phyloP scores from a whole-genome alignment of 2,113 vertebrate genomes.

The Donacobius atricapilla region DNA sequence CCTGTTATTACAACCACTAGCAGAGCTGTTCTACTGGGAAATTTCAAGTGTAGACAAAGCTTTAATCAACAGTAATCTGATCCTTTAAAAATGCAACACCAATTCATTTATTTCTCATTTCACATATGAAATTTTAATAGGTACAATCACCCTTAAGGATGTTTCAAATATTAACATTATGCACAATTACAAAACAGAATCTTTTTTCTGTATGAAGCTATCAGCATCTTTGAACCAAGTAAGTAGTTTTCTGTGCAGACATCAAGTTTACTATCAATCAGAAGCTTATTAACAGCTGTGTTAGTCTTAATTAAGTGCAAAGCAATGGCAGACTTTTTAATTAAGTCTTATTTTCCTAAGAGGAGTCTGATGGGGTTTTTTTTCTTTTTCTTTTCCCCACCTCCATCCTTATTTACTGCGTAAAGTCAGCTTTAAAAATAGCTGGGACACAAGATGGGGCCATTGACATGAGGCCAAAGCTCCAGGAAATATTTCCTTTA shows the following conservation, averaged over 20 bases:
- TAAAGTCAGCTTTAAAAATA: neutral
- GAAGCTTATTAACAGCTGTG: constrained; percentile 56
- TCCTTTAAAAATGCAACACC: constrained; percentile 69
- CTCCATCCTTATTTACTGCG: constrained; percentile 17
- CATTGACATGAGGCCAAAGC: neutral
- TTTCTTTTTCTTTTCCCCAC: neutral
- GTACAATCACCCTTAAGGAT: constrained; percentile 69
- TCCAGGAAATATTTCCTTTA: neutral
- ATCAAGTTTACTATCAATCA: constrained; percentile 62
- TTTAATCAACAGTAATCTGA: constrained; percentile 68
- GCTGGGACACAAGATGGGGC: neutral
- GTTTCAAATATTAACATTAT: constrained; percentile 70
- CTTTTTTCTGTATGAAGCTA: constrained; percentile 47
- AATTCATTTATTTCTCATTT: constrained; percentile 68
- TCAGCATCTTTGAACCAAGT: constrained; percentile 30
- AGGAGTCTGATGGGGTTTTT: neutral
- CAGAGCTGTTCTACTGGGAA: constrained; percentile 61
- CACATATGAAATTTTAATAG: constrained; percentile 66
- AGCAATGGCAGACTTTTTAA: constrained; percentile 48
- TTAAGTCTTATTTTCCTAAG: constrained; percentile 59
- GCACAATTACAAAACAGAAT: constrained; percentile 63
- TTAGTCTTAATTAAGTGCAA: constrained; percentile 60
- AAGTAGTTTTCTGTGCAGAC: constrained; percentile 57
- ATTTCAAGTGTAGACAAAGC: constrained; percentile 66
- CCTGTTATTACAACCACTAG: constrained; percentile 47